Base-by-base conservation (phyloP, 2,797 vertebrate species). In the Pseudomugil tenellus region DNA sequence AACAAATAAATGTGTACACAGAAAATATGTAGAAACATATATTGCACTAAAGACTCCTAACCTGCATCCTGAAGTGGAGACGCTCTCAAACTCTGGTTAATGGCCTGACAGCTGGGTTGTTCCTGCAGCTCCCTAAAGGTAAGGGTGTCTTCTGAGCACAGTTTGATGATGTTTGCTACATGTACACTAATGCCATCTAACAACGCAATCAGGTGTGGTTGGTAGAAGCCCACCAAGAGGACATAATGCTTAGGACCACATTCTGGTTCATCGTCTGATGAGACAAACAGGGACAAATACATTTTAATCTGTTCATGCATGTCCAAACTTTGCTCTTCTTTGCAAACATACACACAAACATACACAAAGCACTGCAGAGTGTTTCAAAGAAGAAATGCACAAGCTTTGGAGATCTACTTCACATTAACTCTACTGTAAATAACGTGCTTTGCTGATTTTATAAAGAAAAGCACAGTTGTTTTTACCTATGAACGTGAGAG, bases 161-260 rank as follows among this genome's bases (percentile, higher is more conserved):
- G 16, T 67, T 91, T 91, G 86, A 99, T 96, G 72, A 99, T 86
- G 54, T 92, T 96, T 76, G 93, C 93, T 49, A 98, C 84, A 14
- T 92, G 91, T 41, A 99, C 77, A 13, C 95, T 95, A 39, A 98
- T 84, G 1, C 93, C 89, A 56, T 91, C 87, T 62, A 99, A 92
- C 11, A 93, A 86, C 0, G 74, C 77, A 53, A 98, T 80, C 16
- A 99, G 86, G 58, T 93, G 92, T 14, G 93, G 94, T 76, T 94
- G 91, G 62, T 94, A 76, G 79, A 99, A 97, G 65, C 95, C 96
- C 79, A 94, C 60, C n/a, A 98, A 81, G 60, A 99, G 88, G 80
- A 98, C 83, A 83, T 98, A 99, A 81, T 93, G 93, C 35, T 99
- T 94, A 63, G 96, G 95, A 58, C 97, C 98, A 43, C 95, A 95